These are phyloP conservation scores for Triplophysa rosa DNA, from an alignment of 2,113 vertebrate genomes.

Conservation along the genomic window DNA sequence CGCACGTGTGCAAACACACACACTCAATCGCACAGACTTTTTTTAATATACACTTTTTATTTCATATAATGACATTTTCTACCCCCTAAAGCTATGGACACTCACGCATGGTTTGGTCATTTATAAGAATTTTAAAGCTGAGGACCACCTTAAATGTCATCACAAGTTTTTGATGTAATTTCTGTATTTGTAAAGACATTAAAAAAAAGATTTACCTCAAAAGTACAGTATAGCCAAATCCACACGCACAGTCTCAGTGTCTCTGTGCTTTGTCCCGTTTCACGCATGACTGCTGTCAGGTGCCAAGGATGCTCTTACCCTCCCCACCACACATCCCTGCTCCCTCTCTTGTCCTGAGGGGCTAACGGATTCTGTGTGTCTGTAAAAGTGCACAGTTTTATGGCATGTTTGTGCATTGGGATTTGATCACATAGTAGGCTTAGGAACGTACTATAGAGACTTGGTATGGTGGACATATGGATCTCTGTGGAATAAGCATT, in stretches of 20 bases:
- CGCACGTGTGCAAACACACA: not conserved
- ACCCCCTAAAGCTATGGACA: too few relatives aligned
- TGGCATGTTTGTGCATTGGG: conserved; percentile 32
- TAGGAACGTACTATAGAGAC: not conserved
- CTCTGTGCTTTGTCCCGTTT: conserved; percentile 67
- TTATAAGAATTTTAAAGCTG: too few relatives aligned
- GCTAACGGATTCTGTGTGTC: not conserved
- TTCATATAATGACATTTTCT: too few relatives aligned
- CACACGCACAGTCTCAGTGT: not conserved
- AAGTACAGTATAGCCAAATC: too few relatives aligned
- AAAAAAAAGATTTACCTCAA: too few relatives aligned
- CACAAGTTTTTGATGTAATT: too few relatives aligned
- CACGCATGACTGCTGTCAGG: conserved; percentile 55
- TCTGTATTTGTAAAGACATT: too few relatives aligned
- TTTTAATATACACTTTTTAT: conserved; percentile 18
- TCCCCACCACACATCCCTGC: not conserved
- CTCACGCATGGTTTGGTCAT: too few relatives aligned
- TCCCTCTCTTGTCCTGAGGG: not conserved
- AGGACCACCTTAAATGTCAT: too few relatives aligned
- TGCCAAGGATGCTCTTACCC: conserved; percentile 38
- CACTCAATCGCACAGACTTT: not conserved
- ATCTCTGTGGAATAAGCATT: conserved; percentile 48
- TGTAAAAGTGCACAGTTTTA: conserved; percentile 11
- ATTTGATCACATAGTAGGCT: conserved; percentile 17
- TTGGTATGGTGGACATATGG: conserved; percentile 41